These are phyloP conservation scores for Corythucha ciliata DNA, from an alignment of 2,888 invertebrate species.

Conservation along the genomic window DNA sequence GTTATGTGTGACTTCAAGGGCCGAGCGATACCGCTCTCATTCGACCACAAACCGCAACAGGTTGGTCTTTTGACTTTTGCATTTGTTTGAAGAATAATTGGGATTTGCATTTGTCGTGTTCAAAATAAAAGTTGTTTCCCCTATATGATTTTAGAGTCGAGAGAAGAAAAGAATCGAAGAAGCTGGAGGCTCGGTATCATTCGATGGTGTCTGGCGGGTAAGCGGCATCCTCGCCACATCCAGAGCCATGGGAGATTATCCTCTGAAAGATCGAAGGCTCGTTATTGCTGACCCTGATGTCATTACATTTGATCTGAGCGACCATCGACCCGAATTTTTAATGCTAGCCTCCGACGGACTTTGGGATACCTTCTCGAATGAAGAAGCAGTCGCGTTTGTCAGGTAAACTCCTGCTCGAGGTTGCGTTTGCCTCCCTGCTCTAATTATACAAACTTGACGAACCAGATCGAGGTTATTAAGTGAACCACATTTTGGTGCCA, in stretches of 20 bases:
- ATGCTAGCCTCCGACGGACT: constrained; percentile 91
- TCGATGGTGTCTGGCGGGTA: constrained; percentile 93
- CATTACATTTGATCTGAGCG: constrained; percentile 75
- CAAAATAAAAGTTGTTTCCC: too few relatives aligned
- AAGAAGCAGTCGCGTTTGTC: constrained; percentile 84
- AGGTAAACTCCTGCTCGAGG: constrained; percentile 45
- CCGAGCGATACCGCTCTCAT: constrained; percentile 82
- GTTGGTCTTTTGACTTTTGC: constrained; percentile 44
- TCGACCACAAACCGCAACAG: constrained; percentile 95
- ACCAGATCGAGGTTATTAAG: constrained; percentile 45
- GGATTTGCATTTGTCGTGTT: too few relatives aligned
- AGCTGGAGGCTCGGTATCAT: constrained; percentile 90
- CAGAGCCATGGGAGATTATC: constrained; percentile 89
- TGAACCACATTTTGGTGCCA: constrained; percentile 82
- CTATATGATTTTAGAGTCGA: constrained; percentile 52
- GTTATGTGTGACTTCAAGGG: constrained; percentile 89
- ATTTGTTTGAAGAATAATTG: background rate
- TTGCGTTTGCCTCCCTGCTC: background rate
- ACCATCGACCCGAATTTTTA: constrained; percentile 79
- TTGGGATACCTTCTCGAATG: constrained; percentile 93
- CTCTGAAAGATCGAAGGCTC: constrained; percentile 83
- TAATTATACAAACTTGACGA: background rate
- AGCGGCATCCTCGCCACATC: constrained; percentile 92
- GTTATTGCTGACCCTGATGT: constrained; percentile 95
- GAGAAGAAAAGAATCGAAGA: constrained; percentile 87